These are phyloP conservation scores for Orchestes rusci DNA, from an alignment of 2,888 invertebrate genomes.

Conservation along the genomic window DNA sequence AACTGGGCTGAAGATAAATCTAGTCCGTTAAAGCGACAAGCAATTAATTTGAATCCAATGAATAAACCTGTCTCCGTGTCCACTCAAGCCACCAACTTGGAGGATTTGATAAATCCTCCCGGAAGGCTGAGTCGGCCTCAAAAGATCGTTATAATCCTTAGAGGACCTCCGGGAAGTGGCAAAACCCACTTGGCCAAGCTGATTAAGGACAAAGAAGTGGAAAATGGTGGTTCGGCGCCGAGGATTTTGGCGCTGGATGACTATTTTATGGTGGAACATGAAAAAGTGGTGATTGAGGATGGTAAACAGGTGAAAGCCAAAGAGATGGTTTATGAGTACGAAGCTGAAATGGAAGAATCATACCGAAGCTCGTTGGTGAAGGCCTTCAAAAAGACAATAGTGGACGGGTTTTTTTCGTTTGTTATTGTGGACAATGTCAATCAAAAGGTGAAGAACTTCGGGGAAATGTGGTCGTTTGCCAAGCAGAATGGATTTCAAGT, in stretches of 20 bases:
- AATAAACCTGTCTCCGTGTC: conserved; percentile 1
- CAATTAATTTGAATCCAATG: conserved; percentile 3
- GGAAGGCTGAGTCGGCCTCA: conserved; percentile 73
- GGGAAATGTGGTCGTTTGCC: conserved; percentile 83
- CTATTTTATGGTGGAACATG: conserved; percentile 87
- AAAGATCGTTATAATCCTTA: conserved; percentile 76
- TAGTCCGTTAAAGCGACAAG: background rate
- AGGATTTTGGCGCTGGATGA: conserved; percentile 91
- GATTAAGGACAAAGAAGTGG: conserved; percentile 75
- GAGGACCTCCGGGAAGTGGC: conserved; percentile 93
- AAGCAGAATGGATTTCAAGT: conserved; percentile 82
- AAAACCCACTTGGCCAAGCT: conserved; percentile 86
- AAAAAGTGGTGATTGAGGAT: conserved; percentile 62
- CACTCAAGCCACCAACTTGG: conserved; percentile 47
- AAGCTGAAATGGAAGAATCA: conserved; percentile 70
- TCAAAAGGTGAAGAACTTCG: conserved; percentile 71
- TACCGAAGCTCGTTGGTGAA: conserved; percentile 78
- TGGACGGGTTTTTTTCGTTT: conserved; percentile 86
- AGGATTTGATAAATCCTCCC: conserved; percentile 76
- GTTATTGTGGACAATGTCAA: conserved; percentile 90
- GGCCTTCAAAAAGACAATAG: conserved; percentile 84
- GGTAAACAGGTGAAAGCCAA: conserved; percentile 63
- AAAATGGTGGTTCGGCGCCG: conserved; percentile 81
- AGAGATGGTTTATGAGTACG: conserved; percentile 84
- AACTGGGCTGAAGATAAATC: conserved; percentile 9